Evolutionary conservation across 2,888 invertebrate genomes (phyloP), one percentile per base, ranked within the genome.

Genomic region (Agrotis ipsilon): DNA sequence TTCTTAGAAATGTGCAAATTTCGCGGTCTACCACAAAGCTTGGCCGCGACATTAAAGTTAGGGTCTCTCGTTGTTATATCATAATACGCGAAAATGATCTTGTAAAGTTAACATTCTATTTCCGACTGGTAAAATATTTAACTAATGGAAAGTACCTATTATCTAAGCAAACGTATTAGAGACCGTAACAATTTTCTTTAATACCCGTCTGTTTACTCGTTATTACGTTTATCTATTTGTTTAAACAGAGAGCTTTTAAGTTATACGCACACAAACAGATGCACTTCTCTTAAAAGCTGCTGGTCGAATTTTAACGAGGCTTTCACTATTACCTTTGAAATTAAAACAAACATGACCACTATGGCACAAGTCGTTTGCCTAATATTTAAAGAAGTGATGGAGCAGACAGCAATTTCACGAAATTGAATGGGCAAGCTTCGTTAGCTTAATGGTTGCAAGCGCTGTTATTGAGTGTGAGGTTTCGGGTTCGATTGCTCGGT

Each of bases 141-240:
- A 55, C 54, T 64, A 68, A 75, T 66, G 39, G 24, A 68, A 52
- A 71, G 59, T 74, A 60, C 55, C 39, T 72, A 60, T 75, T 78
- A 69, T 60, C 64, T 74, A 52, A 68, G 78, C 43, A 79, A 81
- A 79, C 72, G 39, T 80, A 77, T 80, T 77, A 77, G 63, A 65
- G 68, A 71, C 77, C 77, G 77, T 69, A 84, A 84, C 77, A 84
- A 72, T 82, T 83, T 83, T 76, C 70, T 82, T 78, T 70, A 75
- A 75, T 83, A 75, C 61, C 66, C 27, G 24, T 58, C 21, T 80
- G 70, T 83, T 80, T 77, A 62, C 68, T 71, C 46, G 62, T 71
- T 81, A 75, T 64, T 74, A 58, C 72, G 69, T 75, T 83, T 75
- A 77, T 73, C 19, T 83, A 59, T 85, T 78, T 81, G 78, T 78